Evolutionary conservation across 2,888 invertebrate species (phyloP).

Genomic region (Microchrysa polita): DNA sequence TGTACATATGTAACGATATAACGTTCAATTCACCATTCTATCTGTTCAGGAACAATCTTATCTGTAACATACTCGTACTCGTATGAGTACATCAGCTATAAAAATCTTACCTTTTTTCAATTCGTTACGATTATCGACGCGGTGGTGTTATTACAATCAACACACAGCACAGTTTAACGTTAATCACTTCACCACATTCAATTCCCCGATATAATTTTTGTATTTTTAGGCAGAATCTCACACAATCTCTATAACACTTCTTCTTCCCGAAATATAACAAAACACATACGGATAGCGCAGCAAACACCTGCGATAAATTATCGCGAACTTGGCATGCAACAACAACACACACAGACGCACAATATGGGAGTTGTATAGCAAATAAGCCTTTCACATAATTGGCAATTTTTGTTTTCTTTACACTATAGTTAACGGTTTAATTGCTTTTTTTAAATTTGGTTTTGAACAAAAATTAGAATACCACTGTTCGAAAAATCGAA

Average conservation of each 20-base stretch:
- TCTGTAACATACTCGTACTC: too few species aligned
- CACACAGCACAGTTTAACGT: constrained; percentile 20
- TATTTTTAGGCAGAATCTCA: neutral
- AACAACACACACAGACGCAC: constrained; percentile 24
- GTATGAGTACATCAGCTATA: neutral
- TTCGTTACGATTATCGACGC: constrained; percentile 27
- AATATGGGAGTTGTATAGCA: constrained; percentile 37
- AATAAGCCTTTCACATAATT: constrained; percentile 46
- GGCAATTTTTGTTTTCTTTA: constrained; percentile 45
- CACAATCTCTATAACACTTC: too few species aligned
- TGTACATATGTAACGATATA: too few species aligned
- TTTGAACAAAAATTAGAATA: constrained; percentile 19
- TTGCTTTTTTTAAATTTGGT: constrained; percentile 23
- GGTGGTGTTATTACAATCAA: constrained; percentile 31
- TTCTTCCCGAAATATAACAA: too few species aligned
- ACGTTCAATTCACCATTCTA: too few species aligned
- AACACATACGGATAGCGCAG: too few species aligned
- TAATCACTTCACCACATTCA: constrained; percentile 39
- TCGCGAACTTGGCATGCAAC: neutral
- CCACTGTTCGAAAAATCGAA: constrained; percentile 23
- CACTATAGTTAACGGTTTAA: constrained; percentile 51
- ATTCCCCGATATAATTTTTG: constrained; percentile 1
- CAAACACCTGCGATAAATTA: too few species aligned
- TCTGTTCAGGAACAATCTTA: too few species aligned
- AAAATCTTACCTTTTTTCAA: constrained; percentile 26